Evolutionary conservation across 1,140 invertebrate species (phyloP).

Genomic region (Chelonus insularis): DNA sequence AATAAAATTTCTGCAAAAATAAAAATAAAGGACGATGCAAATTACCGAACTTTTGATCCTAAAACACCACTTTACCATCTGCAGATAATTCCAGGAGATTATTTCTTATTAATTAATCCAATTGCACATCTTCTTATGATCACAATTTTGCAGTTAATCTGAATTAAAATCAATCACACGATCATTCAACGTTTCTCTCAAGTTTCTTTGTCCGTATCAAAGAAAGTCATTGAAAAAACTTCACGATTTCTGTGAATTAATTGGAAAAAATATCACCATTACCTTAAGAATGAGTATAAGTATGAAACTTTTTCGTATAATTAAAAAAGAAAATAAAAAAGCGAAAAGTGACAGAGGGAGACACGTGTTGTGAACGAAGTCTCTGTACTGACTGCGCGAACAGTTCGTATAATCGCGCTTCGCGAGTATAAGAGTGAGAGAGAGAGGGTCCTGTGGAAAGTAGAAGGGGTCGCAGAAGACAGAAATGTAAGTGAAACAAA

Average conservation of each 20-base stretch:
- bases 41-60: slow-evolving; percentile 28
- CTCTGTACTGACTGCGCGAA: slow-evolving; percentile 30
- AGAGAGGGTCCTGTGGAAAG: slow-evolving; percentile 31
- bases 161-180: too few species aligned
- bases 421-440: slow-evolving; percentile 34
- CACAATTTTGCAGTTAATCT: too few species aligned
- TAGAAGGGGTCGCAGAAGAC: slow-evolving; percentile 28
- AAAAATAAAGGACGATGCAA: slow-evolving; percentile 12
- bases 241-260: too few species aligned
- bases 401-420: slow-evolving; percentile 30
- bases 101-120: too few species aligned
- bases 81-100: slow-evolving; percentile 9
- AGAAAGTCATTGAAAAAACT: too few species aligned
- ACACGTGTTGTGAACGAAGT: slow-evolving; percentile 30
- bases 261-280: too few species aligned
- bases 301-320: too few species aligned
- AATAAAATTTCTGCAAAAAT: not conserved
- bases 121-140: too few species aligned
- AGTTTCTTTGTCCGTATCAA: too few species aligned
- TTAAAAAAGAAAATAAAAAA: not conserved
- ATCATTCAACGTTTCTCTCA: too few species aligned
- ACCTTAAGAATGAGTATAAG: too few species aligned
- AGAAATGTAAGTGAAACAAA: slow-evolving; percentile 19
- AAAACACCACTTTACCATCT: slow-evolving; percentile 29
- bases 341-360: slow-evolving; percentile 18